Evolutionary conservation across 2,888 invertebrate genomes (phyloP), one percentile per base, ranked within the genome.

Genomic region (Plutella xylostella): DNA sequence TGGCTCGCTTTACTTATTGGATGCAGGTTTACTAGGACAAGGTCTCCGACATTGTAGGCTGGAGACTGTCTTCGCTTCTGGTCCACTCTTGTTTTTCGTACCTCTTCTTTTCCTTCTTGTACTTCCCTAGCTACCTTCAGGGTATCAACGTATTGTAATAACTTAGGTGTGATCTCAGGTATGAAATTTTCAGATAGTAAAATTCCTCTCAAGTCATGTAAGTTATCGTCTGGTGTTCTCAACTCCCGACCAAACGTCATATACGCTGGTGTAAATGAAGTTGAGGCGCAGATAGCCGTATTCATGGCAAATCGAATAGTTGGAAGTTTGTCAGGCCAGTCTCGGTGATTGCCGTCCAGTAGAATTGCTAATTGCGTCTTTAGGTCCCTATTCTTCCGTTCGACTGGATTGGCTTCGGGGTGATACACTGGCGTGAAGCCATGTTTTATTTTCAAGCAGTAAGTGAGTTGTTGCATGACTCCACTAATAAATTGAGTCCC

Each of bases 401-500:
- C 61, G 0, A 60, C 60, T 0, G 60, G 65, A 22, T 63, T 62
- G 11, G 21, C 41, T 25, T 45, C 45, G 3, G 45, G 45, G 17
- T 45, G 45, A 18, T 41, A 45, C 18, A 41, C 14, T 4, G 45
- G 28, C 9, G 51, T 57, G n/a, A 56, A 53, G 0, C 30, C 25
- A 30, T 66, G 63, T 11, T 53, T 48, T 2, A 67, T 58, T 0
- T 48, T 50, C 2, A 68, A 39, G 34, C 55, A 56, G 25, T 52
- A 55, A 2, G 51, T 46, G 15, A 61, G 48, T 39, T 67, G 56
- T 46, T 68, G 68, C 63, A 65, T 66, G 0, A 61, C 48, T 2
- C 42, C 53, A 15, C 56, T 51, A 2, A 65, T 48, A 43, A 68
- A 68, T 43, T 71, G 65, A 2, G 50, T 43, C 0, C 65, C 69